Evolutionary conservation across 2,888 invertebrate genomes (phyloP).

Genomic region (Polydesmus complanatus): DNA sequence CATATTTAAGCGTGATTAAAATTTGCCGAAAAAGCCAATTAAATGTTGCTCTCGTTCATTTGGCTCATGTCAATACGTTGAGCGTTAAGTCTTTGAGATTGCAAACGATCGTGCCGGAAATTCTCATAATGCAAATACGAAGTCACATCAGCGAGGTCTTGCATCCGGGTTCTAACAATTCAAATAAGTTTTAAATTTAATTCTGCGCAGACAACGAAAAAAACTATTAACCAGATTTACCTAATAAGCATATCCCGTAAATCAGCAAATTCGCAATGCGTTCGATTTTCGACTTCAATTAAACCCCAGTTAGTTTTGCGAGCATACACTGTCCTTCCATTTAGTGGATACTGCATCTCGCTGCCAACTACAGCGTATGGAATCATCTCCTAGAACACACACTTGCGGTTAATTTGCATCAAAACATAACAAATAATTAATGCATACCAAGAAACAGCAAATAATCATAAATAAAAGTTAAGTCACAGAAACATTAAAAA

Average conservation of each 20-base stretch:
- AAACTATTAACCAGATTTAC: no score
- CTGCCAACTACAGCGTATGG: conserved; percentile 40
- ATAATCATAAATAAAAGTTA: no score
- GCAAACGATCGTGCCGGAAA: conserved; percentile 21
- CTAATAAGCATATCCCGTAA: conserved; percentile 29
- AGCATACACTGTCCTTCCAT: conserved; percentile 33
- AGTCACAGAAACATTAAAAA: no score
- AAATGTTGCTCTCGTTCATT: conserved; percentile 15
- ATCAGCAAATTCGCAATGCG: conserved; percentile 38
- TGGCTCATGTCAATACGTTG: conserved; percentile 10
- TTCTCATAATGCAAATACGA: conserved; percentile 25
- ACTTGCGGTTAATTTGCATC: neutral
- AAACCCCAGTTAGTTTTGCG: conserved; percentile 40
- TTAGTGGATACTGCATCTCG: conserved; percentile 33
- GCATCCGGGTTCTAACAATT: conserved; percentile 25
- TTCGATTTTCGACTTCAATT: conserved; percentile 38
- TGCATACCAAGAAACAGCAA: neutral
- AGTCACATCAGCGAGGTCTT: conserved; percentile 26
- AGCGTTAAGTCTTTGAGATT: conserved; percentile 14
- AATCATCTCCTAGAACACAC: conserved; percentile 31
- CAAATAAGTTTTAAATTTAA: neutral
- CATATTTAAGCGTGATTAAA: no score
- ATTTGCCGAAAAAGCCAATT: neutral
- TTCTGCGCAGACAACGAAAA: no score
- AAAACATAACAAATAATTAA: neutral